Evolutionary conservation across 2,113 vertebrate genomes (phyloP), one percentile per base, ranked within the genome.

Genomic region (Aegithalos caudatus): DNA sequence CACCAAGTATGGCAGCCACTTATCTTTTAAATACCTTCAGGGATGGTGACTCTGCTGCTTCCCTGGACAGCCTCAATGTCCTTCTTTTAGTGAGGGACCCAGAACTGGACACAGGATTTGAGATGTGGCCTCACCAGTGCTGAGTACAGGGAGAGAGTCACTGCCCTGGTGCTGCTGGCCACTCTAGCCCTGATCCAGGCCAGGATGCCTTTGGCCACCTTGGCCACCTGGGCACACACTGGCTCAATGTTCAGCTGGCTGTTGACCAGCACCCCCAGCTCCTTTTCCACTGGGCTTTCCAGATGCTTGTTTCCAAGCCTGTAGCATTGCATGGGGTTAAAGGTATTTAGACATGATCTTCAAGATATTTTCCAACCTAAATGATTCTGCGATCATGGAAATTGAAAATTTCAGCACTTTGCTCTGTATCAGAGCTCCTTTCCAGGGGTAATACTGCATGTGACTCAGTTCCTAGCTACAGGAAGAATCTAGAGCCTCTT

Each of bases 111-210:
- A n/a, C 9, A 73, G 25, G 22, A 54, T 14, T 61, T 0, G 1
- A 42, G 15, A 10, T 58, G 33, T 51, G 44, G 12, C 51, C 10
- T 37, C 0, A 13, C 14, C 37, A 23, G 44, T 47, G 53, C 53
- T 0, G 2, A 33, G 23, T 18, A 18, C 4, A 14, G 22, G 5
- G 29, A 14, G 7, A 37, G 5, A 3, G 7, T 22, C 35, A 3
- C 24, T 9, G 54, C 31, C 40, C 35, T 67, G 5, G 2, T 28
- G 13, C 22, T 74, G 22, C 76, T 86, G 69, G 42, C 69, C 35
- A 22, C 13, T 3, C 24, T 29, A 1, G 17, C 66, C 7, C 67
- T 37, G 25, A 29, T 37, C 0, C 13, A 73, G 42, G 29, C 45
- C 27, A 73, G 13, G 47, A 15, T 81, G 47, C 35, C 31, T 0